phyloP scores from a whole-genome alignment of 2,113 vertebrate genomes.

The Nannospalax galili region DNA sequence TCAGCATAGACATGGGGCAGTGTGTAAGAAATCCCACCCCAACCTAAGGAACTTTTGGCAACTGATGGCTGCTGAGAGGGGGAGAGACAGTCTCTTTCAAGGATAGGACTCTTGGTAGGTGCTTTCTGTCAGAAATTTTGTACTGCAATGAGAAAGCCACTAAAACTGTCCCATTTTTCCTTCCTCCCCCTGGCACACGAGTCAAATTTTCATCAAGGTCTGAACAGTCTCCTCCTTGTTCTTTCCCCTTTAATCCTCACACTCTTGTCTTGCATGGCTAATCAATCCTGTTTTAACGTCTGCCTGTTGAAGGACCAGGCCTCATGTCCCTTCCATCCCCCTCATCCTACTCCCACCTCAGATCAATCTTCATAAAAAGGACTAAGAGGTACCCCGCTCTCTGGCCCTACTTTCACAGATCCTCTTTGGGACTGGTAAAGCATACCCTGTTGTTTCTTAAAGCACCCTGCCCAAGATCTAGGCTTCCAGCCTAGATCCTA shows the following conservation, averaged over 20 bases:
- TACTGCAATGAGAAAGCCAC: too few species aligned
- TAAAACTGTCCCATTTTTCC: neutral
- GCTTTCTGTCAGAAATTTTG: too few species aligned
- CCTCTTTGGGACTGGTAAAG: neutral
- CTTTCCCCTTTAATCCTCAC: neutral
- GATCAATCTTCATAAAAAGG: neutral
- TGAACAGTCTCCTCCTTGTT: neutral
- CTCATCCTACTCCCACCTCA: neutral
- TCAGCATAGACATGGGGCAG: too few species aligned
- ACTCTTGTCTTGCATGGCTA: neutral
- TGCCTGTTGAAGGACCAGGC: neutral
- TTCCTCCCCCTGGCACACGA: neutral
- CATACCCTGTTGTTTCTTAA: slow-evolving; percentile 44
- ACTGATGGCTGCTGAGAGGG: too few species aligned
- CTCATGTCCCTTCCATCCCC: neutral
- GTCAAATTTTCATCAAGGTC: neutral
- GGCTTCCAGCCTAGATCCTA: slow-evolving; percentile 60
- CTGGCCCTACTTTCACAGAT: neutral
- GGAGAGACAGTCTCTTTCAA: too few species aligned
- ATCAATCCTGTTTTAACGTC: neutral
- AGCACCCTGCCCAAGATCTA: slow-evolving; percentile 48
- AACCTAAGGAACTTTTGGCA: too few species aligned
- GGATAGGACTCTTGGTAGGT: too few species aligned
- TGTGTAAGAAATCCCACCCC: too few species aligned
- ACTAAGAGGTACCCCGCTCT: neutral